These are phyloP conservation scores for Cosmopolites sordidus DNA, from an alignment of 2,888 invertebrate species.

Conservation along the genomic window DNA sequence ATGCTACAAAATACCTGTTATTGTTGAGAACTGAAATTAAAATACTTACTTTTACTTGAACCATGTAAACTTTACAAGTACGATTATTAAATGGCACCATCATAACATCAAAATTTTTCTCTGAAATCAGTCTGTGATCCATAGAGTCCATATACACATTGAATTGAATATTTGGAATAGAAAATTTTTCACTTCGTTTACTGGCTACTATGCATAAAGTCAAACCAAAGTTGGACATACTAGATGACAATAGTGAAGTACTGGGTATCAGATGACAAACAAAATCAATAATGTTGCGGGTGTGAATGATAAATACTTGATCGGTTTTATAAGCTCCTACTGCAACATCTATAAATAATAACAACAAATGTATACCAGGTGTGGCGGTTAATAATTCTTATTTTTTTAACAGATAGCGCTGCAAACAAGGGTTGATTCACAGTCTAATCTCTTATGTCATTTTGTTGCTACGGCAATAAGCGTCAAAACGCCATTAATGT, in stretches of 20 bases:
- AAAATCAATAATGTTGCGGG: constrained; percentile 43
- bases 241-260: constrained; percentile 12
- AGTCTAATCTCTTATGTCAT: too few relatives aligned
- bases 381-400: too few relatives aligned
- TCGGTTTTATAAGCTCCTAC: constrained; percentile 58
- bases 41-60: not conserved
- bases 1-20: too few relatives aligned
- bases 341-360: constrained; percentile 54
- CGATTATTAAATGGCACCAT: not conserved
- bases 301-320: constrained; percentile 53
- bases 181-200: constrained; percentile 23
- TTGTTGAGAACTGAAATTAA: too few relatives aligned
- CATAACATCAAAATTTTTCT: not conserved
- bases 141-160: not conserved
- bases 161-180: not conserved
- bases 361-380: too few relatives aligned
- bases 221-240: constrained; percentile 14
- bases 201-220: constrained; percentile 26
- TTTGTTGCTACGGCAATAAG: too few relatives aligned
- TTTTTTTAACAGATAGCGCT: too few relatives aligned
- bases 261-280: constrained; percentile 21
- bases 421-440: too few relatives aligned
- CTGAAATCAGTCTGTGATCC: not conserved
- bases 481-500: too few relatives aligned
- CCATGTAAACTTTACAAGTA: not conserved